Percentiles rank a stretch among this genome's conserved stretches.
phyloP scores from a whole-genome alignment of 2,888 invertebrate species.

The Liodrosophila aerea region DNA sequence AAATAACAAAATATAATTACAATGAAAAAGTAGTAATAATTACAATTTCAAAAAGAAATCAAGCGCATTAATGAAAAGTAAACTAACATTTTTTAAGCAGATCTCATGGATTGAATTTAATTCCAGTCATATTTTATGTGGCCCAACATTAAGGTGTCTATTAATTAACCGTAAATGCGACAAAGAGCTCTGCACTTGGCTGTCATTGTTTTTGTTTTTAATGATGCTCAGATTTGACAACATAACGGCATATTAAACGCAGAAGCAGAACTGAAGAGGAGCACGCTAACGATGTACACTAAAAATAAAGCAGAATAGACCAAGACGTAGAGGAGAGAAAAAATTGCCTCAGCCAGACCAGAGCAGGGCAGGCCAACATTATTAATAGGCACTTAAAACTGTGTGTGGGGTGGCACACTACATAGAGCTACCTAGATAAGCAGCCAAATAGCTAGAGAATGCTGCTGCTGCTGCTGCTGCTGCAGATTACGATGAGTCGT shows the following conservation, averaged over 20 bases:
- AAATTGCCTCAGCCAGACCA: slow-evolving; percentile 41
- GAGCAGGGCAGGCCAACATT: slow-evolving; percentile 51
- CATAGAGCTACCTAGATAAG: slow-evolving; percentile 29
- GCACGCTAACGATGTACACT: slow-evolving; percentile 58
- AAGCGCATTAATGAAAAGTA: no score
- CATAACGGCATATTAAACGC: slow-evolving; percentile 72
- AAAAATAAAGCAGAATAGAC: slow-evolving; percentile 62
- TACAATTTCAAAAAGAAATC: no score
- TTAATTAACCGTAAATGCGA: slow-evolving; percentile 60
- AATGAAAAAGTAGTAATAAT: no score
- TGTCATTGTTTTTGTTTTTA: slow-evolving; percentile 47
- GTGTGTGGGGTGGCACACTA: slow-evolving; percentile 29
- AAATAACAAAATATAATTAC: no score
- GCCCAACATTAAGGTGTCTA: slow-evolving; percentile 51
- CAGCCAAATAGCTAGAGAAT: neutral
- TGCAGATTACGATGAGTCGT: slow-evolving; percentile 60
- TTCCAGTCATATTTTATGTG: slow-evolving; percentile 58
- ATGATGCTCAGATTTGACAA: slow-evolving; percentile 70
- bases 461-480: slow-evolving; percentile 7
- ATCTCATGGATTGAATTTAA: slow-evolving; percentile 41
- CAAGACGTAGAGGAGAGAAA: slow-evolving; percentile 33
- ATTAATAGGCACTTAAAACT: slow-evolving; percentile 72
- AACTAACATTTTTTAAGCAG: slow-evolving; percentile 22
- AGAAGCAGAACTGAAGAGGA: slow-evolving; percentile 25
- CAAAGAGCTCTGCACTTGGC: slow-evolving; percentile 34